Conservation (phyloP, 2,888 invertebrate species). For the Melanchra persicariae region DNA sequence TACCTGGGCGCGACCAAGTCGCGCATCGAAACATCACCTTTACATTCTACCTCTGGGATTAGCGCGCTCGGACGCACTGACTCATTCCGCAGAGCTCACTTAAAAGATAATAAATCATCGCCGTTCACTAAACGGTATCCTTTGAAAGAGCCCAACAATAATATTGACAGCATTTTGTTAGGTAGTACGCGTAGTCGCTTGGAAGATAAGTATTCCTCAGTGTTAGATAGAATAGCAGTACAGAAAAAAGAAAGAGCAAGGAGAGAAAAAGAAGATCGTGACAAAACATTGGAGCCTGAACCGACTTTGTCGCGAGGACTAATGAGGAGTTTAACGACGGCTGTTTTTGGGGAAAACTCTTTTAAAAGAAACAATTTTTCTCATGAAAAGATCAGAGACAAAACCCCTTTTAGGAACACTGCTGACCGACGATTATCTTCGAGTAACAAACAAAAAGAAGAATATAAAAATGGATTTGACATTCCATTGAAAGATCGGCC, state of each 20-base stretch:
- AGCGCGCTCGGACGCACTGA: slow-evolving; percentile 85
- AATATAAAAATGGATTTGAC: slow-evolving; percentile 84
- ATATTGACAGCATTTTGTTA: slow-evolving; percentile 83
- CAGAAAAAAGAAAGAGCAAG: slow-evolving; percentile 90
- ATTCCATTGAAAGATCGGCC: slow-evolving; percentile 76
- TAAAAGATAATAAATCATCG: slow-evolving; percentile 86
- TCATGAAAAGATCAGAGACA: slow-evolving; percentile 91
- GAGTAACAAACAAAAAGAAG: slow-evolving; percentile 81
- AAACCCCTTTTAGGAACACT: slow-evolving; percentile 91
- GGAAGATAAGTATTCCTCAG: slow-evolving; percentile 95
- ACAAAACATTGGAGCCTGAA: slow-evolving; percentile 93
- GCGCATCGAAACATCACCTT: slow-evolving; percentile 84
- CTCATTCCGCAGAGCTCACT: slow-evolving; percentile 87
- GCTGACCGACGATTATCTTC: slow-evolving; percentile 84
- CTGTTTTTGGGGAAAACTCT: slow-evolving; percentile 93
- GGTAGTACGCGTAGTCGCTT: slow-evolving; percentile 92
- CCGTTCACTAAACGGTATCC: slow-evolving; percentile 86
- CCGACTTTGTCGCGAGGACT: slow-evolving; percentile 86
- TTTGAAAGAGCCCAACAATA: slow-evolving; percentile 87
- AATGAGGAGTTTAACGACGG: slow-evolving; percentile 93
- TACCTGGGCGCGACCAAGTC: slow-evolving; percentile 83
- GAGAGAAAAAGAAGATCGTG: slow-evolving; percentile 91
- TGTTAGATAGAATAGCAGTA: slow-evolving; percentile 93
- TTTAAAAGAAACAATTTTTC: slow-evolving; percentile 89
- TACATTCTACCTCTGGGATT: slow-evolving; percentile 82